A percentile compares a stretch with the other conserved stretches of the same genome.
Evolutionary conservation across 1,140 invertebrate species (phyloP).

Genomic region (Brachionus calyciflorus): DNA sequence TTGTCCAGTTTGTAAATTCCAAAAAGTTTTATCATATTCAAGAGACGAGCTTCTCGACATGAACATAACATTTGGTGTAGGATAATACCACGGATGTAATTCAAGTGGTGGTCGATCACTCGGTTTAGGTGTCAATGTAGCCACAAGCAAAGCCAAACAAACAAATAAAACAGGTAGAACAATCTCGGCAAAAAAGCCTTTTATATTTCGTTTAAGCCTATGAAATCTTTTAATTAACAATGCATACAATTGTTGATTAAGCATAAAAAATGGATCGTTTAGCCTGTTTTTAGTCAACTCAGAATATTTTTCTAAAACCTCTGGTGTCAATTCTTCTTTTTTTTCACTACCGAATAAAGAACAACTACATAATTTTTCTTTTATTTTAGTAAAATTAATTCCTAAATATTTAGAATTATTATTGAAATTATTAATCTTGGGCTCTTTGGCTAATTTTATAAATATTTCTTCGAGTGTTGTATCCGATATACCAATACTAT

Average conservation of each 20-base stretch:
- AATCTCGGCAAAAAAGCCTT: constrained; percentile 65
- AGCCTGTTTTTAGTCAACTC: constrained; percentile 9
- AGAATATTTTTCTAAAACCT: constrained; percentile 2
- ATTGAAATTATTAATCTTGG: constrained; percentile 7
- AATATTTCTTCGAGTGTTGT: constrained; percentile 64
- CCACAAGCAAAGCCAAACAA: constrained; percentile 61
- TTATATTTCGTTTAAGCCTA: constrained; percentile 63
- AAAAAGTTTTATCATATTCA: constrained; percentile 5
- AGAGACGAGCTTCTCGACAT: not conserved
- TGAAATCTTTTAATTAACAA: constrained; percentile 64
- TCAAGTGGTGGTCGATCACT: constrained; percentile 60
- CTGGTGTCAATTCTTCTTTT: not conserved
- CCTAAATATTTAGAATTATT: not conserved
- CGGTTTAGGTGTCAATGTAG: constrained; percentile 58
- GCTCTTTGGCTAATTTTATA: constrained; percentile 56
- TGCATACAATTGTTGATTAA: constrained; percentile 60
- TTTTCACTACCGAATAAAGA: not conserved
- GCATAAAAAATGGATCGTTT: not conserved
- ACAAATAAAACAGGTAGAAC: constrained; percentile 65
- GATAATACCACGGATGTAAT: constrained; percentile 63
- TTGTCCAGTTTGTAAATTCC: not conserved
- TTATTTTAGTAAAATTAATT: constrained; percentile 8
- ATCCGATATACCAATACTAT: constrained; percentile 55
- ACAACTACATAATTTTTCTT: not conserved
- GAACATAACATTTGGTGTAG: constrained; percentile 49